phyloP scores from a whole-genome alignment of 2,113 vertebrate genomes.

The Lanius ludovicianus region DNA sequence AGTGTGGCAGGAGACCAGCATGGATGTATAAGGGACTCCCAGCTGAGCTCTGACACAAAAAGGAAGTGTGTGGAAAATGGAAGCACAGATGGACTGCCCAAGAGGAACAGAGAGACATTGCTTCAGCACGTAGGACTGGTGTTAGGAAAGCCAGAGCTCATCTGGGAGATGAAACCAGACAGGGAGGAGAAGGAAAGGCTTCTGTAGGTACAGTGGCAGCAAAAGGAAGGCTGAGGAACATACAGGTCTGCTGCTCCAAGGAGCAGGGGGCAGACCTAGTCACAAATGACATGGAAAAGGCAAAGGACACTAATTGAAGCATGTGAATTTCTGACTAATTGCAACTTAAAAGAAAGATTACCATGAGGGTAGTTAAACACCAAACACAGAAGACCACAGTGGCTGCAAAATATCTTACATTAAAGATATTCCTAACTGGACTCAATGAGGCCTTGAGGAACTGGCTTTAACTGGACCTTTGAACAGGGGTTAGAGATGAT shows the following conservation, averaged over 20 bases:
- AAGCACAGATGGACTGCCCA: background rate
- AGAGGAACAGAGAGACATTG: background rate
- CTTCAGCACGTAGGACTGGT: background rate
- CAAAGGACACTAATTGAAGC: background rate
- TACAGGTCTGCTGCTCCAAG: rapidly evolving
- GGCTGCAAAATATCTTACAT: background rate
- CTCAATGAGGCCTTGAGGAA: background rate
- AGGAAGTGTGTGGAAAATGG: background rate
- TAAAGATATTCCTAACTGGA: background rate
- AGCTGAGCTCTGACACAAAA: background rate
- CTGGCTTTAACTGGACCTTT: background rate
- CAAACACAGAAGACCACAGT: background rate
- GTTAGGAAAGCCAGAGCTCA: background rate
- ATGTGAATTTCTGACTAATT: background rate
- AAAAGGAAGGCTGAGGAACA: background rate
- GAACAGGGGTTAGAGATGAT: background rate
- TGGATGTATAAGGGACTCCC: background rate
- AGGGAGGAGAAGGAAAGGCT: background rate
- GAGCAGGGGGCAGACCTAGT: background rate
- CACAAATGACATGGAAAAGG: background rate
- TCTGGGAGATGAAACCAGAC: background rate
- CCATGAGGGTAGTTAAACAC: background rate
- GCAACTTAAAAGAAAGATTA: background rate
- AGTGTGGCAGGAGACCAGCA: background rate
- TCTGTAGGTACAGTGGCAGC: background rate